Evolutionary conservation across 1,140 invertebrate species (phyloP).

Genomic region (Sycophila sp.): DNA sequence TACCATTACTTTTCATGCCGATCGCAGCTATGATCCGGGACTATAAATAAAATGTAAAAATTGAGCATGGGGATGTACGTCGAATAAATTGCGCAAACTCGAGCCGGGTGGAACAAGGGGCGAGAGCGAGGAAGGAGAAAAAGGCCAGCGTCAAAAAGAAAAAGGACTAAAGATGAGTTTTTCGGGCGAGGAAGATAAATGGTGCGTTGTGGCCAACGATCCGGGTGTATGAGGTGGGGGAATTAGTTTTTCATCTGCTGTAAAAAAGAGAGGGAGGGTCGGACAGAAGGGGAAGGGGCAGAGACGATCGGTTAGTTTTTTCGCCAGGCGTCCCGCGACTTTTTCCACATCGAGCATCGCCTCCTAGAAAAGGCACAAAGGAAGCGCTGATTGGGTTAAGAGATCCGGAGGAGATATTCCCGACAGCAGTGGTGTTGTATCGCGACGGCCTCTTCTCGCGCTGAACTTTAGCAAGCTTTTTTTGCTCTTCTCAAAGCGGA

Average conservation of each 20-base stretch:
- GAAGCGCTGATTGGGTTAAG: not conserved
- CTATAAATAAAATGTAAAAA: not conserved
- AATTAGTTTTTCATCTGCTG: conserved; percentile 16
- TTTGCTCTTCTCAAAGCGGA: too few species aligned
- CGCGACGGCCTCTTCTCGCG: too few species aligned
- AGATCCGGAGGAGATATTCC: not conserved
- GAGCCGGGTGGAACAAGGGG: not conserved
- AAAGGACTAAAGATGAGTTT: not conserved
- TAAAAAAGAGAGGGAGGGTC: too few species aligned
- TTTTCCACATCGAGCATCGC: too few species aligned
- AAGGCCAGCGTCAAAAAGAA: not conserved
- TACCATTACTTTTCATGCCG: conserved; percentile 6
- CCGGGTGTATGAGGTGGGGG: not conserved
- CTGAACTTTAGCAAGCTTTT: too few species aligned
- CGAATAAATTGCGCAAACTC: not conserved
- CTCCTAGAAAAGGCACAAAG: too few species aligned
- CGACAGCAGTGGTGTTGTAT: not conserved
- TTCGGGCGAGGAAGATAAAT: conserved; percentile 18
- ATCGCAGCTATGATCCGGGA: not conserved
- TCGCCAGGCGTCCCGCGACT: too few species aligned
- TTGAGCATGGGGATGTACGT: too few species aligned
- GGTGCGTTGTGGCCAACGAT: not conserved
- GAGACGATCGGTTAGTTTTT: not conserved
- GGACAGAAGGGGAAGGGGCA: too few species aligned
- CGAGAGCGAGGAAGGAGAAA: not conserved